Base-by-base conservation (phyloP, 35 echinoderm and acorn worm genomes). In the Apostichopus parvimensis region DNA sequence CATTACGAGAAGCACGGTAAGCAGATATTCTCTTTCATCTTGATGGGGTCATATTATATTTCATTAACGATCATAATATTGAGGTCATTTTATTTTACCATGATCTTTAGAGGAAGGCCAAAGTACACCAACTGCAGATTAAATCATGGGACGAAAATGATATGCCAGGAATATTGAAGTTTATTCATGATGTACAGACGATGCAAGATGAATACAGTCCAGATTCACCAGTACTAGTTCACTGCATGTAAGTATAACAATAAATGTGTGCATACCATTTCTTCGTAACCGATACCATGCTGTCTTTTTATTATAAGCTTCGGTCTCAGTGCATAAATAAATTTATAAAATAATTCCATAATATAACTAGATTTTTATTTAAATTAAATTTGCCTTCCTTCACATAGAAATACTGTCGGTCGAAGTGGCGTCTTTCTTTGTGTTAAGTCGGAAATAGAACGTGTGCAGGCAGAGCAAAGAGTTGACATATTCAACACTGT, bases 381-480 rank as follows among this genome's bases (percentile, higher is more conserved):
- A 22, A 79, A 79, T 9, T 78, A 9, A 24, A 5, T 45, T 9
- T 21, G 12, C 77, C 20, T 21, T 79, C 23, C n/a, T 53, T 52
- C 78, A 5, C 34, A 5, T 25, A 80, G 78, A 80, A 52, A 80
- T 17, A 54, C 22, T 15, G 78, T 80, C 15, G 78, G 78, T 52
- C 78, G 78, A 13, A 80, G 25, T 52, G 78, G 78, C 4, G 26
- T 80, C 25, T 80, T 80, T 80, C 26, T 80, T 12, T 52, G 25
- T 80, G 78, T 80, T 34, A 80, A 80, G 8, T 80, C 78, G 10
- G 78, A 80, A 80, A 80, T 52, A 34, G 78, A 80, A 80, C 78
- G 78, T 13, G 12, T 54, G 24, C 0, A 54, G 23, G 20, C 78
- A 80, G 78, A 24, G 34, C 22, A 25, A 80, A 80, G 53, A 52